Base-by-base conservation (phyloP, 2,113 vertebrate genomes). In the Corythaixoides concolor region DNA sequence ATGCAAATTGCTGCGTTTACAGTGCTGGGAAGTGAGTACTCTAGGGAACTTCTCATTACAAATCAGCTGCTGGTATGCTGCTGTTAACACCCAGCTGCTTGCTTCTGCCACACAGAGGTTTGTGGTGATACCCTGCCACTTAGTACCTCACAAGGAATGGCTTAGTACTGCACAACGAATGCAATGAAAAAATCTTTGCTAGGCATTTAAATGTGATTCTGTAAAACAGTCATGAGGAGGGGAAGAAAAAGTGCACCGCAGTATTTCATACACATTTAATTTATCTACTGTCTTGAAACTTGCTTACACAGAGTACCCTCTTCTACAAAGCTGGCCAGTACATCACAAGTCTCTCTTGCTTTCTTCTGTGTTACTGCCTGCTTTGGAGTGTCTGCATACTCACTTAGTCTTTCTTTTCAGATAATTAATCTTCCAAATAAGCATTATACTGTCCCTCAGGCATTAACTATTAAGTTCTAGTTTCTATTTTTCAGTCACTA, bases 41-140 rank as follows among this genome's bases (percentile, higher is more conserved):
- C 92, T 66, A 52, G 86, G 89, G 94, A 93, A 76, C 66, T 70
- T 91, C 50, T 97, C 74, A 91, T 89, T 91, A 82, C 89, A 89
- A 53, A 96, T 96, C 92, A 96, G 77, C 45, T 82, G 41, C 39
- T 95, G 90, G 91, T 76, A 43, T 12, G 70, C 27, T 92, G 45
- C 58, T 85, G 37, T 87, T 87, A 94, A 89, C 52, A 94, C 12
- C 49, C 80, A 73, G 66, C 35, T 89, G 76, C 59, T 92, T 90
- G 28, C 55, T 84, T 72, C 47, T 90, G 43, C 58, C 80, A 52
- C 3, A 1, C 6, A 72, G 43, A 90, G 19, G 19, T 81, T 78
- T 52, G 27, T 64, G 43, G 35, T 39, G 12, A 73, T 68, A 72
- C 23, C 50, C 30, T 60, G 50, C 30, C 62, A 35, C 49, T 59